Evolutionary conservation across 37 sponge, comb jelly and placozoan genomes (phyloP).

Genomic region (Corticium candelabrum): DNA sequence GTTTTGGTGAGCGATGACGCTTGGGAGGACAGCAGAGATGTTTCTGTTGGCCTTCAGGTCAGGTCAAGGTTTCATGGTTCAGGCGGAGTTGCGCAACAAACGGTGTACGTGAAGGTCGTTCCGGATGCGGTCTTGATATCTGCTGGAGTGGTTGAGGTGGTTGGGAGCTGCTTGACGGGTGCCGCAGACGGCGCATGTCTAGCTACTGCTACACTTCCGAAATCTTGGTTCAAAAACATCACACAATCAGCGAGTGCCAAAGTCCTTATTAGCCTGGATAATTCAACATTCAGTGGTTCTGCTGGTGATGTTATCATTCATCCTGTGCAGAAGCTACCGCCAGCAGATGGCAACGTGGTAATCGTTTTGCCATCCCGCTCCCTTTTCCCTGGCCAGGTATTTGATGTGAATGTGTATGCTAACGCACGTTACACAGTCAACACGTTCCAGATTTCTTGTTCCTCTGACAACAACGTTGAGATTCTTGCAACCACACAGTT

Average conservation of each 20-base stretch:
- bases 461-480: neutral
- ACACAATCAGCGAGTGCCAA: too few relatives aligned
- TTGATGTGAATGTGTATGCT: neutral
- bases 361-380: neutral
- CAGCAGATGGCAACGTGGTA: neutral
- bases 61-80: neutral
- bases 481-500: neutral
- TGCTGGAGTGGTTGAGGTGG: neutral
- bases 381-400: neutral
- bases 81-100: neutral
- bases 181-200: neutral
- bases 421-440: neutral
- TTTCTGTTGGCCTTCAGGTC: neutral
- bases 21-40: neutral
- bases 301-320: too few relatives aligned
- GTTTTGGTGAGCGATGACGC: neutral
- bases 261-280: too few relatives aligned
- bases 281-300: too few relatives aligned
- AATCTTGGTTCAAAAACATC: neutral
- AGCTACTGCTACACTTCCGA: neutral
- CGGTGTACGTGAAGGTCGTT: neutral
- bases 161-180: neutral
- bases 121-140: neutral
- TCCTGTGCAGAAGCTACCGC: neutral
- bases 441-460: neutral